Percentiles rank a stretch among this genome's conserved stretches.
phyloP scores from a whole-genome alignment of 2,797 vertebrate species.

The Chelidonichthys spinosus region DNA sequence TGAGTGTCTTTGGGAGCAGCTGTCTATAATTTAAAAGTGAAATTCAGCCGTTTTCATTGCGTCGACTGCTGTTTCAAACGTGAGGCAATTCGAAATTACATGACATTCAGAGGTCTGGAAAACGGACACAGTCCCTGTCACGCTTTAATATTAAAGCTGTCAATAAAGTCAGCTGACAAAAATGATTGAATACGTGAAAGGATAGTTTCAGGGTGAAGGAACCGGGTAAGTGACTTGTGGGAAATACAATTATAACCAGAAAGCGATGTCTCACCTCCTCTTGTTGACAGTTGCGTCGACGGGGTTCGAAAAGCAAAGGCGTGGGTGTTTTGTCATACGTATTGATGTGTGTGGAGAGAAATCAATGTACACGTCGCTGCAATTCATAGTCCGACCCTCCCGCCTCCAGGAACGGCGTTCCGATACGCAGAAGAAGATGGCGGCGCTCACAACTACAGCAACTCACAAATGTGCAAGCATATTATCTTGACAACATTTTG shows the following conservation, averaged over 20 bases:
- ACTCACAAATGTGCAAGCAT: conserved; percentile 23
- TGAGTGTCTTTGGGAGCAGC: conserved; percentile 19
- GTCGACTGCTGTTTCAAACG: background rate
- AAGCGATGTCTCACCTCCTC: conserved; percentile 13
- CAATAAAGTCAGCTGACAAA: conserved; percentile 12
- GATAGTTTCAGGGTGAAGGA: background rate
- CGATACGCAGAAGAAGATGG: background rate
- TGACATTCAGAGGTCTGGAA: background rate
- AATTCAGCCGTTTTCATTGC: background rate
- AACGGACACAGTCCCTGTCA: background rate
- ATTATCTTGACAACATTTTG: conserved; percentile 56
- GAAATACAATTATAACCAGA: conserved; percentile 17
- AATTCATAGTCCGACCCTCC: conserved; percentile 1
- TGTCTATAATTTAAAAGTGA: conserved; percentile 8
- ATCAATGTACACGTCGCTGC: conserved; percentile 19
- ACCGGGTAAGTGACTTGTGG: background rate
- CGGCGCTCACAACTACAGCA: conserved; percentile 17
- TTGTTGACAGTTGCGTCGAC: conserved; percentile 19
- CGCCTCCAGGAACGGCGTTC: conserved; percentile 30
- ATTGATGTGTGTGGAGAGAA: conserved; percentile 28
- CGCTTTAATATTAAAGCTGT: background rate
- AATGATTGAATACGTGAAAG: background rate
- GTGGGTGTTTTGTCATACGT: conserved; percentile 23
- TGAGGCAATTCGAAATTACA: background rate
- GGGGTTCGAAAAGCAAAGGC: conserved; percentile 2